These are phyloP conservation scores for Drosophila obscura DNA, from an alignment of 1,140 invertebrate genomes.

Conservation along the genomic window DNA sequence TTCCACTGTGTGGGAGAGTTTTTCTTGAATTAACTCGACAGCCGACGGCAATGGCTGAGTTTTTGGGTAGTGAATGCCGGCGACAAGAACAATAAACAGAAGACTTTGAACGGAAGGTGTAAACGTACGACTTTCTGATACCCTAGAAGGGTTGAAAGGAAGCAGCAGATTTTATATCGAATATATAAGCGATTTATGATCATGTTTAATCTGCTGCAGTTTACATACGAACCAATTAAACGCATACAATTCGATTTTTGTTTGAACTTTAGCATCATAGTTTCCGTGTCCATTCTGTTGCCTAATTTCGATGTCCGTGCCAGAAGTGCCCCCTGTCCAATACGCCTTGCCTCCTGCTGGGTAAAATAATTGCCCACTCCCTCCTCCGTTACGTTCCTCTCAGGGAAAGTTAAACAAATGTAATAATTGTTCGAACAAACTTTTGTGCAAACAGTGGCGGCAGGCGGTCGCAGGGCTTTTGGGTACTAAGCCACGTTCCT, in stretches of 20 bases:
- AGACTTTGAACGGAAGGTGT: not conserved
- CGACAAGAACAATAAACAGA: constrained; percentile 49
- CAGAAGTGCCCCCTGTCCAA: not conserved
- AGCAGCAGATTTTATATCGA: too few relatives aligned
- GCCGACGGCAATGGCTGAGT: constrained; percentile 31
- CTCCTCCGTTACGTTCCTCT: constrained; percentile 5
- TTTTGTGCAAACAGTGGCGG: constrained; percentile 71
- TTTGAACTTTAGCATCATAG: too few relatives aligned
- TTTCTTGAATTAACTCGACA: constrained; percentile 64
- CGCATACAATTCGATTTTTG: too few relatives aligned
- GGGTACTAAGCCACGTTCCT: constrained; percentile 33
- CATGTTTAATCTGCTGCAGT: too few relatives aligned
- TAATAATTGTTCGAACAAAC: constrained; percentile 79
- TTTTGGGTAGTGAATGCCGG: constrained; percentile 19
- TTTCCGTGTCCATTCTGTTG: not conserved
- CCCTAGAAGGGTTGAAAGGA: not conserved
- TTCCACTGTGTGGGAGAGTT: constrained; percentile 35
- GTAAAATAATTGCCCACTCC: constrained; percentile 51
- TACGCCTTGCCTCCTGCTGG: not conserved
- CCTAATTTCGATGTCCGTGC: too few relatives aligned
- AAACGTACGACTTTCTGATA: not conserved
- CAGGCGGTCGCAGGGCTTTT: constrained; percentile 44
- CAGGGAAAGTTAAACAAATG: constrained; percentile 76
- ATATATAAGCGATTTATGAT: too few relatives aligned
- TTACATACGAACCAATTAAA: too few relatives aligned